Percentiles rank a stretch among this genome's conserved stretches.
Evolutionary conservation across 2,888 invertebrate genomes (phyloP).

Genomic region (Melikaiella ostensackeni): DNA sequence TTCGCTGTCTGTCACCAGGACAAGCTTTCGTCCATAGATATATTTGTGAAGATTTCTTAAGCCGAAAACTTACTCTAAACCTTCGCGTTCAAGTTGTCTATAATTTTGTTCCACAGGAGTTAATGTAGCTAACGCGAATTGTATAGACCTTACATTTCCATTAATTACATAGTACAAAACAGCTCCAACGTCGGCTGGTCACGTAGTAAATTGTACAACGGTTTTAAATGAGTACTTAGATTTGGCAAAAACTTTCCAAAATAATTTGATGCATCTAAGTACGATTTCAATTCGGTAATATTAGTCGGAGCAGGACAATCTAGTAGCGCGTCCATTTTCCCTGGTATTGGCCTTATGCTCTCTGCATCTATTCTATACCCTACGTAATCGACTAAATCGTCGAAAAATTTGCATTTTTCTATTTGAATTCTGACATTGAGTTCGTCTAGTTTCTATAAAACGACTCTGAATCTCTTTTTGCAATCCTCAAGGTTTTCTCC

Average conservation of each 20-base stretch:
- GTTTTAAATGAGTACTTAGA: constrained; percentile 42
- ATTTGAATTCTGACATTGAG: constrained; percentile 38
- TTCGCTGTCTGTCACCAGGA: constrained; percentile 45
- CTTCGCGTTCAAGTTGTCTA: constrained; percentile 60
- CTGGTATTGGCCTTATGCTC: constrained; percentile 36
- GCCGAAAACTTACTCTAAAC: constrained; percentile 60
- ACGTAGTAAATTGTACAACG: constrained; percentile 39
- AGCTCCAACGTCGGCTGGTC: neutral
- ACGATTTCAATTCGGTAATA: constrained; percentile 60
- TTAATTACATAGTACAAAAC: constrained; percentile 42
- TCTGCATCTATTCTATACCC: constrained; percentile 36
- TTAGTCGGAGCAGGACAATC: constrained; percentile 40
- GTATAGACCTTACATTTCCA: constrained; percentile 54
- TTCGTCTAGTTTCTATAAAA: constrained; percentile 45
- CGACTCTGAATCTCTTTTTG: constrained; percentile 38
- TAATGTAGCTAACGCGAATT: constrained; percentile 53
- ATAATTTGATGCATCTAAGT: constrained; percentile 65
- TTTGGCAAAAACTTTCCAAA: constrained; percentile 62
- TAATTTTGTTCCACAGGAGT: constrained; percentile 56
- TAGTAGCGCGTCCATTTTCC: constrained; percentile 36
- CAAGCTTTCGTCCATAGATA: constrained; percentile 55
- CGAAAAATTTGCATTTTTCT: constrained; percentile 37
- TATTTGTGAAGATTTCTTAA: constrained; percentile 61
- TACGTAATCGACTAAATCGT: constrained; percentile 40
- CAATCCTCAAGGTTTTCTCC: constrained; percentile 32